phyloP scores from a whole-genome alignment of 2,888 invertebrate genomes.

The Platynereis dumerilii region DNA sequence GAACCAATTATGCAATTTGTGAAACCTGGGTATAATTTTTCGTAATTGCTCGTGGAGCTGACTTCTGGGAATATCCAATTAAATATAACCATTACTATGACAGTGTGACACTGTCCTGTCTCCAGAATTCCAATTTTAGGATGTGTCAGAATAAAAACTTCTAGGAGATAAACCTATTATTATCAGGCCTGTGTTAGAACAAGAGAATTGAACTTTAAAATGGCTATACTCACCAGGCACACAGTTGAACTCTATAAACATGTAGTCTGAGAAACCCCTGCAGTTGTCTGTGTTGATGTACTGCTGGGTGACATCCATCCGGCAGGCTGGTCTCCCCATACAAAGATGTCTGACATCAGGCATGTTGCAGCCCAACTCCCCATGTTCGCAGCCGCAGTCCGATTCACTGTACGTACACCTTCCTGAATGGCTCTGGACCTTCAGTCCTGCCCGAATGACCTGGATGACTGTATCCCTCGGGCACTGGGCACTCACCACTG shows the following conservation, averaged over 20 bases:
- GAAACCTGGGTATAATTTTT: no score
- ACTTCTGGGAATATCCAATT: no score
- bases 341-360: slow-evolving; percentile 30
- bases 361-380: slow-evolving; percentile 30
- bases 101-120: no score
- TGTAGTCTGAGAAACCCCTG: slow-evolving; percentile 35
- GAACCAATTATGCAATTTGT: no score
- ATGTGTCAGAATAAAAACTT: no score
- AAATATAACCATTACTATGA: no score
- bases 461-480: slow-evolving; percentile 34
- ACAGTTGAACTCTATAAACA: slow-evolving; percentile 36
- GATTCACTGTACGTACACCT: slow-evolving; percentile 22
- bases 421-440: slow-evolving; percentile 23
- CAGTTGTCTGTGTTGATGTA: slow-evolving; percentile 31
- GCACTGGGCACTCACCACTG: slow-evolving; percentile 34
- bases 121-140: no score
- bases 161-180: no score
- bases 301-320: slow-evolving; percentile 36
- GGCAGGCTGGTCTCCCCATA: slow-evolving; percentile 31
- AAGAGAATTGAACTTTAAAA: no score
- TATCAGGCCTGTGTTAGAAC: no score
- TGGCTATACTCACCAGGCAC: slow-evolving; percentile 27
- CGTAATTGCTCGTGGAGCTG: no score
- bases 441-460: slow-evolving; percentile 29
- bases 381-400: slow-evolving; percentile 34